These are phyloP conservation scores for Lapara coniferarum DNA, from an alignment of 2,888 invertebrate genomes.

Conservation along the genomic window DNA sequence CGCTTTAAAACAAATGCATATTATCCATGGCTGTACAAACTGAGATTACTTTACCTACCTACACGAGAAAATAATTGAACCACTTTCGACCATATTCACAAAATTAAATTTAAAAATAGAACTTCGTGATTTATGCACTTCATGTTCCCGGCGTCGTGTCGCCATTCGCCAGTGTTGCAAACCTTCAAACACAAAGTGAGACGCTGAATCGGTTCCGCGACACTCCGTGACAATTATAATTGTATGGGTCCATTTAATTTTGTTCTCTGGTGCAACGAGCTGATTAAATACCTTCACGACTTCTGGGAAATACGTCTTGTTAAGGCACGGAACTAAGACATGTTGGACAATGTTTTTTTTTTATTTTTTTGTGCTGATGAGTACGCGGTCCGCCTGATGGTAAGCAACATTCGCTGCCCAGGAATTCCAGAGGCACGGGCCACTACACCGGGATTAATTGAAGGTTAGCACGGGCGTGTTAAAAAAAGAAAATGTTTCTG, in stretches of 20 bases:
- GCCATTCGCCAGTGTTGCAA: not conserved
- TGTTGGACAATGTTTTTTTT: not conserved
- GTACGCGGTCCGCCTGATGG: too few species aligned
- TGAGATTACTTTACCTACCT: too few species aligned
- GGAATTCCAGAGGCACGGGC: too few species aligned
- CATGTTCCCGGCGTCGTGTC: not conserved
- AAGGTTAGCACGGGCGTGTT: too few species aligned
- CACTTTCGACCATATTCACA: too few species aligned
- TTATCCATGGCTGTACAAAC: too few species aligned
- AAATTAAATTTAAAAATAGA: not conserved
- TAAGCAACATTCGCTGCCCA: too few species aligned
- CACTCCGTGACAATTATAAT: conserved; percentile 37
- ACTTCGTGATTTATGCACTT: not conserved
- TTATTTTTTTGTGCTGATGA: too few species aligned
- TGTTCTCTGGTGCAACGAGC: conserved; percentile 17
- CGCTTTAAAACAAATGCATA: too few species aligned
- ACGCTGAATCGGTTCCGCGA: conserved; percentile 37
- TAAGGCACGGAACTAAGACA: not conserved
- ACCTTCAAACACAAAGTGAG: not conserved
- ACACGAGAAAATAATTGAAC: too few species aligned
- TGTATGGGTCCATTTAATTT: conserved; percentile 34
- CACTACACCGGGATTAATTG: too few species aligned
- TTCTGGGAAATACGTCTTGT: not conserved
- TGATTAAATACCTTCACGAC: conserved; percentile 12
- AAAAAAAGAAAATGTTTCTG: too few species aligned